phyloP scores from a whole-genome alignment of 1,140 invertebrate genomes.

The Wasmannia auropunctata region DNA sequence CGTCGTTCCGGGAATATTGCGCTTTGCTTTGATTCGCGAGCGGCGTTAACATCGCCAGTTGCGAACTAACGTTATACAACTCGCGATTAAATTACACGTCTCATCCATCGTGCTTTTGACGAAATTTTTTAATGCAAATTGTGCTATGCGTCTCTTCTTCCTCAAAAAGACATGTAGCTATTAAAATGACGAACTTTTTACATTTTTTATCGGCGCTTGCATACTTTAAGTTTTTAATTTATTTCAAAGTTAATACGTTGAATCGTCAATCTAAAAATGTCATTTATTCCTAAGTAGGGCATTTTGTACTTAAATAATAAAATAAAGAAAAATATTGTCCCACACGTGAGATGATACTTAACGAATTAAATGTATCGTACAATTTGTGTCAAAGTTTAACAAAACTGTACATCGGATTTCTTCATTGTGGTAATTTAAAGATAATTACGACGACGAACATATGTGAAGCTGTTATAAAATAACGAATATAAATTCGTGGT shows the following conservation, averaged over 20 bases:
- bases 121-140: background rate
- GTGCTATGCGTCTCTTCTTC: background rate
- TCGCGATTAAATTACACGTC: background rate
- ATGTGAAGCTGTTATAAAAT: background rate
- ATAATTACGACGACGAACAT: background rate
- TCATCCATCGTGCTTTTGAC: background rate
- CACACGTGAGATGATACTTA: background rate
- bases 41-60: background rate
- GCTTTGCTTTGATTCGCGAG: slow-evolving; percentile 18
- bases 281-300: background rate
- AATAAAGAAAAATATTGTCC: background rate
- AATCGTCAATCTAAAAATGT: background rate
- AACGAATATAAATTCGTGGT: background rate
- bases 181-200: background rate
- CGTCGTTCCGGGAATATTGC: slow-evolving; percentile 21
- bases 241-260: background rate
- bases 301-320: background rate
- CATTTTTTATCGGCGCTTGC: background rate
- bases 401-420: background rate
- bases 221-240: background rate
- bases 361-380: background rate
- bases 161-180: background rate
- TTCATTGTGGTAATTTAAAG: background rate
- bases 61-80: slow-evolving; percentile 5
- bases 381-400: background rate